Evolutionary conservation across 2,113 vertebrate species (phyloP), one percentile per base, ranked within the genome.

Genomic region (Anthoscopus minutus): DNA sequence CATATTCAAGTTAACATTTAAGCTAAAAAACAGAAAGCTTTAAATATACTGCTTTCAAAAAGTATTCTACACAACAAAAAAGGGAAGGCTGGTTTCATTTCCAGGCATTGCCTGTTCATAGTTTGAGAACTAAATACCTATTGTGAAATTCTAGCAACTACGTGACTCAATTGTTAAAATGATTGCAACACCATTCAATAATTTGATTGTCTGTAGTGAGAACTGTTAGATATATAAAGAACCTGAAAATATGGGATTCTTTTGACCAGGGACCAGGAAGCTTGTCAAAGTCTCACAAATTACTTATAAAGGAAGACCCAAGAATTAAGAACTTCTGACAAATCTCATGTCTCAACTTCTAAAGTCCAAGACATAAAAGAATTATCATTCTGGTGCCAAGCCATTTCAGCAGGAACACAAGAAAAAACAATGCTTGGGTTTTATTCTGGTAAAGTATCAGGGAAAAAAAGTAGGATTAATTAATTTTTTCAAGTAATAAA

Each of bases 371-470:
- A 44, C 13, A 61, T 5, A 51, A 13, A 71, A 64, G 31, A 82
- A 88, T 58, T 56, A 44, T 12, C 10, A 45, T 65, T 86, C 9
- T 65, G 31, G n/a, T 70, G 17, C 15, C 10, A 37, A 87, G 28
- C 10, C 23, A n/a, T 37, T 37, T 67, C 53, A 76, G 38, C 28
- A 74, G 13, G 30, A 62, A 66, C 16, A 30, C 30, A 50, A 35
- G 27, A 51, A 71, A 9, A 13, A 57, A 42, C 15, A 83, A 38
- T 31, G 4, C 15, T 69, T 56, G 21, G 6, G 4, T 69, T 93
- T 65, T 69, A 72, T 44, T 51, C 72, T 23, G 0, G 0, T 18
- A 28, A 4, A n/a, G 28, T 28, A 64, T 17, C 25, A 44, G 11
- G 21, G 2, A 11, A 66, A 23, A 24, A 79, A 65, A 25, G 22